Conservation (phyloP, 2,888 invertebrate genomes). For the Quadroppia sp. region DNA sequence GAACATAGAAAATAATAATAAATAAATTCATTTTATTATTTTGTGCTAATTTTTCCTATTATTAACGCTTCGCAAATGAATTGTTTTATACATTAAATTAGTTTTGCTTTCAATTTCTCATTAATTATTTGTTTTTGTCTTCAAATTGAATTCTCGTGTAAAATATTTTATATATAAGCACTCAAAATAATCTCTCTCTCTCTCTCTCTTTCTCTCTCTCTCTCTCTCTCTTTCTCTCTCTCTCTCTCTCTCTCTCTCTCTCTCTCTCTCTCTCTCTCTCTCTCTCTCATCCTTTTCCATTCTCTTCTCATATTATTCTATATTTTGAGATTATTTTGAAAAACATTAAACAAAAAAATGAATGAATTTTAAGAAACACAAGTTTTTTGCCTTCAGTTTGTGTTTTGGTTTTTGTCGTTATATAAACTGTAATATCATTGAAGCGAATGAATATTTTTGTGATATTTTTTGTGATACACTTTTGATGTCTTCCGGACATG, state of each 20-base stretch:
- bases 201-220: no score
- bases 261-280: slow-evolving; percentile 11
- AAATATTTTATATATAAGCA: no score
- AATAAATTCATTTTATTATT: background rate
- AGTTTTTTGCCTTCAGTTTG: no score
- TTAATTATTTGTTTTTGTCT: background rate
- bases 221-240: no score
- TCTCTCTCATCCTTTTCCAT: background rate
- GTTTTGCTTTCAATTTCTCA: background rate
- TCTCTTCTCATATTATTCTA: background rate
- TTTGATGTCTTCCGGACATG: background rate
- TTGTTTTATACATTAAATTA: background rate
- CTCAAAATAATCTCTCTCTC: no score
- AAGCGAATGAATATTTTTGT: background rate
- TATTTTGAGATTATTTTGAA: no score
- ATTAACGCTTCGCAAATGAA: background rate
- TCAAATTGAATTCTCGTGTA: no score
- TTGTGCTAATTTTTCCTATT: background rate
- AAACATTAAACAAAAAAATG: no score
- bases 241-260: slow-evolving; percentile 7
- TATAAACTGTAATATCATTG: background rate
- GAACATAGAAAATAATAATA: no score
- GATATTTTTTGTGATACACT: no score
- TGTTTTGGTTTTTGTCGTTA: background rate
- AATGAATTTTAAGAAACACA: no score